A percentile compares a stretch with the other conserved stretches of the same genome.
phyloP scores from a whole-genome alignment of 2,797 vertebrate genomes.

The Odontamblyopus lacepedii region DNA sequence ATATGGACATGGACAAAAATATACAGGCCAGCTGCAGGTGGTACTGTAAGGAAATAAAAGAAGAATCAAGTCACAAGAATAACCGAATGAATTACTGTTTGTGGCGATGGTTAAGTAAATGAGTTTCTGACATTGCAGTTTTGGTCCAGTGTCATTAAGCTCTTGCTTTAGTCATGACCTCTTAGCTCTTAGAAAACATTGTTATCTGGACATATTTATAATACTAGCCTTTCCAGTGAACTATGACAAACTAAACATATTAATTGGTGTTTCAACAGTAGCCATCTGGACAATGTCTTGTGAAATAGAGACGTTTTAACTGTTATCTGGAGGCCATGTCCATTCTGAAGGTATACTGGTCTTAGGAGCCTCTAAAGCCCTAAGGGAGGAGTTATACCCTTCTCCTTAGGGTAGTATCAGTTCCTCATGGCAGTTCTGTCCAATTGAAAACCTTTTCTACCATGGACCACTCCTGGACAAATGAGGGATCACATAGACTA shows the following conservation, averaged over 20 bases:
- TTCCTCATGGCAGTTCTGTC: too few species aligned
- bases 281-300: too few species aligned
- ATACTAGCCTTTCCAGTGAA: not conserved
- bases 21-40: not conserved
- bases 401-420: too few species aligned
- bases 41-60: not conserved
- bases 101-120: not conserved
- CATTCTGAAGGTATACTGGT: too few species aligned
- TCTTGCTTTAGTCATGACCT: not conserved
- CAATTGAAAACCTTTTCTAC: too few species aligned
- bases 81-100: not conserved
- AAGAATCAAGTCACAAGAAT: not conserved
- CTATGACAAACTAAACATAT: conserved; percentile 1
- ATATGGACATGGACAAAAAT: conserved; percentile 10
- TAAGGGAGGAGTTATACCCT: too few species aligned
- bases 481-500: too few species aligned
- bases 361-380: too few species aligned
- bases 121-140: not conserved
- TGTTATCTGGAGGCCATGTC: too few species aligned
- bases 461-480: too few species aligned
- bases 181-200: too few species aligned
- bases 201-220: not conserved
- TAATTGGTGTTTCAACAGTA: not conserved
- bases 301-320: too few species aligned
- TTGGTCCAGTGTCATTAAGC: not conserved